A percentile compares a stretch with the other conserved stretches of the same genome.
These are phyloP conservation scores for Odocoileus hemionus DNA, from an alignment of 2,113 vertebrate species.

Conservation along the genomic window DNA sequence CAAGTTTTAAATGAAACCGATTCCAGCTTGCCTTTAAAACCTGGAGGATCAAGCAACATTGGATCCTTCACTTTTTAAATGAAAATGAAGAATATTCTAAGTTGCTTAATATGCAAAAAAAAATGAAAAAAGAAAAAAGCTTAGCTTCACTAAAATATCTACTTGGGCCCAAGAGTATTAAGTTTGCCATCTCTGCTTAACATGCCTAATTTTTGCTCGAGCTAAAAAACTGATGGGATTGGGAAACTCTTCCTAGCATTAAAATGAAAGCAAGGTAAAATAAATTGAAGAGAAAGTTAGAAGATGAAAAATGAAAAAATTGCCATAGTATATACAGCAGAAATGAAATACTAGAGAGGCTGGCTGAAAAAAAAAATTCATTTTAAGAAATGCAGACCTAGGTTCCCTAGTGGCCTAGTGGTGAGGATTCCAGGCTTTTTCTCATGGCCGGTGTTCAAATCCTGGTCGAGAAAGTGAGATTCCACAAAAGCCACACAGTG, in stretches of 20 bases:
- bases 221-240: not conserved
- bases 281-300: not conserved
- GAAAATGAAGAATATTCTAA: not conserved
- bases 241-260: not conserved
- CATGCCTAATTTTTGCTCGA: not conserved
- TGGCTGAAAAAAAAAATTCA: not conserved
- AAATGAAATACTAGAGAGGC: not conserved
- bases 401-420: not conserved
- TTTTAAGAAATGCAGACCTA: not conserved
- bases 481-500: not conserved
- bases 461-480: not conserved
- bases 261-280: conserved; percentile 8
- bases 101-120: not conserved
- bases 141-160: not conserved
- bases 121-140: not conserved
- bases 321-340: not conserved
- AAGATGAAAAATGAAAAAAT: not conserved
- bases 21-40: conserved; percentile 15
- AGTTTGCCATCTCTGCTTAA: not conserved
- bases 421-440: not conserved
- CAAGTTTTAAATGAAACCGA: not conserved
- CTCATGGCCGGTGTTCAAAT: not conserved
- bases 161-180: not conserved
- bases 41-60: not conserved
- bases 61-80: not conserved